Evolutionary conservation across 2,797 vertebrate genomes (phyloP), one percentile per base, ranked within the genome.

Genomic region (Clarias platycephalus): DNA sequence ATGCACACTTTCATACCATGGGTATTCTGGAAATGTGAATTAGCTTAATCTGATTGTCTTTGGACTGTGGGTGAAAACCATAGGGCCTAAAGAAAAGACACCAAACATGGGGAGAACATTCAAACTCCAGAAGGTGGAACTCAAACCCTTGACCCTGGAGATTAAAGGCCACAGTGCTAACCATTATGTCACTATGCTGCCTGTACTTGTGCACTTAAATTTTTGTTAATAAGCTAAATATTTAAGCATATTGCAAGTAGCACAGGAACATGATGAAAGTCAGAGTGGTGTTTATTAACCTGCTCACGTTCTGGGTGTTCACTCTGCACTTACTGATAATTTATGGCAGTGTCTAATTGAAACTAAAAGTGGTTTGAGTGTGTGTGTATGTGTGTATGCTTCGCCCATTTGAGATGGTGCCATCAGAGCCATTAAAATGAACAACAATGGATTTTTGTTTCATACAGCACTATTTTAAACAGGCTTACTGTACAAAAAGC

Each of bases 381-480:
- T 34, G 26, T 31, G 74, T 34, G 74, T 31, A 26, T 31, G 26
- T 31, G 44, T 74, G 71, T 26, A n/a, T 55, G 44, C 75, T 62
- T 7, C 26, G 76, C 57, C 58, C 26, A 24, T 80, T 64, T 74
- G 44, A 64, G 49, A 55, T 5, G 34, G 62, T 44, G 79, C 53
- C 49, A 81, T 85, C 28, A 75, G 22, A 83, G 10, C 34, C 62
- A 77, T 82, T 85, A 75, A 79, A 79, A 37, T 44, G 13, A 79
- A 78, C 63, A 16, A 15, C 76, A 78, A 40, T 78, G 10, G 60
- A 7, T 60, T 62, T 34, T 40, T 34, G 24, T 62, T 77, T 77
- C 24, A 40, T 78, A 40, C 8, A 62, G 75, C 31, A 16, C 22
- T 79, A 63, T 18, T 37, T 79, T 18, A 22, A 63, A 63, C 37